Conservation (phyloP, 2,113 vertebrate species). For the Xiphophorus couchianus region DNA sequence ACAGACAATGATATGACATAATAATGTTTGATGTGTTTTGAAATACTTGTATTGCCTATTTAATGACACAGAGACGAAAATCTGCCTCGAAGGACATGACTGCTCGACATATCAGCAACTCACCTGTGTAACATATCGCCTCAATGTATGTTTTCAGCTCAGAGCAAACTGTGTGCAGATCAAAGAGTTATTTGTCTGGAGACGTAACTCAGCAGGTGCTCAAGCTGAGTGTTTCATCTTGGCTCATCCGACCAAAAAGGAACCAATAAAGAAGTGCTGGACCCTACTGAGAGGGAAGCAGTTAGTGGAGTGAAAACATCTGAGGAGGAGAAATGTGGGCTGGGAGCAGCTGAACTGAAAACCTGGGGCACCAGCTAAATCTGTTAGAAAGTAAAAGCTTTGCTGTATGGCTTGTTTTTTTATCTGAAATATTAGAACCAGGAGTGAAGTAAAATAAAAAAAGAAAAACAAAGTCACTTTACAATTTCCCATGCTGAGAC, state of each 20-base stretch:
- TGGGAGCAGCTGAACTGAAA: constrained; percentile 36
- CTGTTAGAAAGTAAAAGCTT: constrained; percentile 35
- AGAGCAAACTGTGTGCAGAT: constrained; percentile 16
- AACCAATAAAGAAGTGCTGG: constrained; percentile 19
- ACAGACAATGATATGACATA: neutral
- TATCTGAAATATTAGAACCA: constrained; percentile 37
- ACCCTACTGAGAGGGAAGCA: constrained; percentile 26
- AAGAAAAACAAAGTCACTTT: constrained; percentile 9
- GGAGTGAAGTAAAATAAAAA: neutral
- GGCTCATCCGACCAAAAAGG: constrained; percentile 46
- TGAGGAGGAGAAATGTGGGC: constrained; percentile 28
- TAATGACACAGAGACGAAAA: too few relatives aligned
- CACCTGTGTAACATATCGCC: neutral
- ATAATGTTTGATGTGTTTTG: neutral
- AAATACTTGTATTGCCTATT: neutral
- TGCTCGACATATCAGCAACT: neutral
- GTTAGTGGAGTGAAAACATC: constrained; percentile 41
- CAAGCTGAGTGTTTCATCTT: constrained; percentile 25
- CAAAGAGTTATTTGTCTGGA: constrained; percentile 65
- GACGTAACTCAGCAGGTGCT: constrained; percentile 47
- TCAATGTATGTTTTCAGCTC: neutral
- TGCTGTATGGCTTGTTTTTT: constrained; percentile 43
- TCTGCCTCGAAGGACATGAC: neutral
- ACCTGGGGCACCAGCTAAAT: constrained; percentile 19
- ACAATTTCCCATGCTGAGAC: constrained; percentile 34